Conservation (phyloP, 2,797 vertebrate species). For the Molossus molossus region DNA sequence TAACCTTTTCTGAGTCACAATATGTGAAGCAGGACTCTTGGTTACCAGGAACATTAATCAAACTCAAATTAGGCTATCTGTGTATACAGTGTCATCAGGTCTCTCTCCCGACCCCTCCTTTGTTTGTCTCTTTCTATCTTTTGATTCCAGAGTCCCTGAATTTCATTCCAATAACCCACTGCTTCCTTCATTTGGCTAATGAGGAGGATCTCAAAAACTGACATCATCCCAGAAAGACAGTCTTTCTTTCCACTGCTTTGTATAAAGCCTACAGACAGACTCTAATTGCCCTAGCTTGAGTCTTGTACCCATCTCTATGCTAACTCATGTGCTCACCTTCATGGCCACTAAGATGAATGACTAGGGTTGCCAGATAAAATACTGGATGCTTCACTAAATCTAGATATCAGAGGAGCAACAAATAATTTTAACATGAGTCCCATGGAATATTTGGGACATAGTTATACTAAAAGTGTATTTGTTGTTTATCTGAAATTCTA, state of each 20-base stretch:
- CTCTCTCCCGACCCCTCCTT: background rate
- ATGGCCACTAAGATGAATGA: background rate
- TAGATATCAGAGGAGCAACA: background rate
- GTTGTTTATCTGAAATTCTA: background rate
- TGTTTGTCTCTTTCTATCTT: background rate
- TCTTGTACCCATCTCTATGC: background rate
- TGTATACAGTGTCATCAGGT: background rate
- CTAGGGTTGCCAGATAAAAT: background rate
- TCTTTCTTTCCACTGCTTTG: background rate
- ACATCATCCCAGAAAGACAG: background rate
- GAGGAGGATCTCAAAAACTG: background rate
- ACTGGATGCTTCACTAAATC: background rate
- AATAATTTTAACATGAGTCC: background rate
- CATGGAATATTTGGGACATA: slow-evolving; percentile 20
- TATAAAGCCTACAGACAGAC: background rate
- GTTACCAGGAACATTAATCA: background rate
- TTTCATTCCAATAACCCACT: background rate
- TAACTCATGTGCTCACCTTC: background rate
- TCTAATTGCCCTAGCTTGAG: background rate
- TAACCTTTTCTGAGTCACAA: background rate
- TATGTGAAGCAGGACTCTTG: background rate
- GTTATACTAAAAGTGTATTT: background rate
- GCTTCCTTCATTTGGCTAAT: slow-evolving; percentile 22
- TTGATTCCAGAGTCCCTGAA: background rate
- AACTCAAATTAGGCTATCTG: background rate